phyloP scores from a whole-genome alignment of 2,888 invertebrate genomes.

The Thelaira solivaga region DNA sequence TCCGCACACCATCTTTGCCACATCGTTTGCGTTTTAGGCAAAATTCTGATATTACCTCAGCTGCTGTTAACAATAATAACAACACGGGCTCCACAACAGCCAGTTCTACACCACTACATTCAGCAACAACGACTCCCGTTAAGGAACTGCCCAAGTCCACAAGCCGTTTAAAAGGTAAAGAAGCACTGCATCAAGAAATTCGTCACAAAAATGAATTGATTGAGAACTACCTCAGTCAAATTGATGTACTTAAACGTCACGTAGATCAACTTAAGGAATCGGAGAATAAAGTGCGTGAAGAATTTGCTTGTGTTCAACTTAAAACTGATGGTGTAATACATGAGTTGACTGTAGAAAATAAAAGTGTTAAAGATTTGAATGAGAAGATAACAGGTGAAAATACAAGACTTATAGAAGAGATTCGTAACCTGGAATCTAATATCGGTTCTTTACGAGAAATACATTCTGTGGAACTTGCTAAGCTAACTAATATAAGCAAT shows the following conservation, averaged over 20 bases:
- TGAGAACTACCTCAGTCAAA: slow-evolving; percentile 78
- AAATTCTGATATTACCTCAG: slow-evolving; percentile 67
- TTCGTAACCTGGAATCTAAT: slow-evolving; percentile 67
- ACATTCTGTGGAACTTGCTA: slow-evolving; percentile 69
- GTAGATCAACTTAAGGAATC: slow-evolving; percentile 75
- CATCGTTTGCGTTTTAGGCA: slow-evolving; percentile 75
- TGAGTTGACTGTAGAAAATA: slow-evolving; percentile 70
- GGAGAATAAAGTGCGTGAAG: slow-evolving; percentile 71
- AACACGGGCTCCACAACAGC: slow-evolving; percentile 66
- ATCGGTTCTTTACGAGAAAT: slow-evolving; percentile 67
- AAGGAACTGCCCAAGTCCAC: slow-evolving; percentile 76
- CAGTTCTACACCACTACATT: slow-evolving; percentile 72
- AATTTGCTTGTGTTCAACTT: slow-evolving; percentile 66
- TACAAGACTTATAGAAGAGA: slow-evolving; percentile 65
- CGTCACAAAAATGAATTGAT: slow-evolving; percentile 79
- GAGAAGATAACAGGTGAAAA: slow-evolving; percentile 69
- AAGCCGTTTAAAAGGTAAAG: slow-evolving; percentile 78
- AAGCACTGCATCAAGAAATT: slow-evolving; percentile 78
- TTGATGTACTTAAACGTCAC: slow-evolving; percentile 78
- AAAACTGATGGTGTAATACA: slow-evolving; percentile 72
- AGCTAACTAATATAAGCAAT: slow-evolving; percentile 55
- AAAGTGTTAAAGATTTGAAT: slow-evolving; percentile 68
- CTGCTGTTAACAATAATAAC: slow-evolving; percentile 55
- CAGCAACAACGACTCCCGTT: slow-evolving; percentile 73
- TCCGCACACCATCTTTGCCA: slow-evolving; percentile 76